Evolutionary conservation across 2,888 invertebrate species (phyloP).

Genomic region (Ichneumon xanthorius): DNA sequence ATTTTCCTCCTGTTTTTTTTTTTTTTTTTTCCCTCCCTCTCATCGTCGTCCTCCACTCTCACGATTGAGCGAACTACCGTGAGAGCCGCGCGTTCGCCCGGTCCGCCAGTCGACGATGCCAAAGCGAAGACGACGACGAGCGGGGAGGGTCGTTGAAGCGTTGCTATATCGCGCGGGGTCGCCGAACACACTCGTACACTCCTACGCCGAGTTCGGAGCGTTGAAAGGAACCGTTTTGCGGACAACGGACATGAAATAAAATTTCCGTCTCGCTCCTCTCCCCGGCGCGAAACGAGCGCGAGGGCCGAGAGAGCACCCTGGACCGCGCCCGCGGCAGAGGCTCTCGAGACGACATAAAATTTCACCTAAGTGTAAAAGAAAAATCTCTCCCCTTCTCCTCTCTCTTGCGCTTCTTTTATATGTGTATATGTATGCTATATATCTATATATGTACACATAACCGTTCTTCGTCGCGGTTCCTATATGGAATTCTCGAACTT

Average conservation of each 20-base stretch:
- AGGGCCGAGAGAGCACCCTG: constrained; percentile 4
- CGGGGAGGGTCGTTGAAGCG: not conserved
- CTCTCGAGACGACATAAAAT: constrained; percentile 67
- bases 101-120: constrained; percentile 46
- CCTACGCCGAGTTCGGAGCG: constrained; percentile 25
- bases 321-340: constrained; percentile 24
- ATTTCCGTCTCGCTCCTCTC: constrained; percentile 41
- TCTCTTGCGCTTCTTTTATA: constrained; percentile 16
- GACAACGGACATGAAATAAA: constrained; percentile 69
- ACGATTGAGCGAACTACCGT: constrained; percentile 44
- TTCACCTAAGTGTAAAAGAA: constrained; percentile 67
- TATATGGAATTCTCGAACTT: constrained; percentile 66
- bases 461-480: not conserved
- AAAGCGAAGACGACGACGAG: constrained; percentile 48
- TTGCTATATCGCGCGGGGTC: not conserved
- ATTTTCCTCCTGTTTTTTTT: constrained; percentile 42
- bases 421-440: not conserved
- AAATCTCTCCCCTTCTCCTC: constrained; percentile 48
- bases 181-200: constrained; percentile 37
- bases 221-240: constrained; percentile 69
- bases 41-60: constrained; percentile 8
- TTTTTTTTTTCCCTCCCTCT: constrained; percentile 8
- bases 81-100: constrained; percentile 45
- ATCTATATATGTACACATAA: too few relatives aligned
- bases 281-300: constrained; percentile 10